These are phyloP conservation scores for Syngnathus acus DNA, from an alignment of 2,797 vertebrate genomes.

Conservation along the genomic window DNA sequence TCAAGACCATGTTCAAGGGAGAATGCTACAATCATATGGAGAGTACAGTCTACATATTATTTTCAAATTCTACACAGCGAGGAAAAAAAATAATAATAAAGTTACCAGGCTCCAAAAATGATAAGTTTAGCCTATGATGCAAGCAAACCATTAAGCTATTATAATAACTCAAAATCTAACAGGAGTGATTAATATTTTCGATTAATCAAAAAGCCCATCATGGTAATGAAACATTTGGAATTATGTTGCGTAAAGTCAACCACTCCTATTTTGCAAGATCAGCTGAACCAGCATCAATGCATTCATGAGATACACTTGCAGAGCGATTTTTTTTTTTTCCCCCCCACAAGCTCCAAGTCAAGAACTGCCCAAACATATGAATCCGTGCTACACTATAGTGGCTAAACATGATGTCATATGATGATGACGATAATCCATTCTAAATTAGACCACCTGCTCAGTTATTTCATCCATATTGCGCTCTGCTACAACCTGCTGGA, in stretches of 20 bases:
- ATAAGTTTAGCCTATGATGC: background rate
- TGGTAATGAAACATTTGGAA: background rate
- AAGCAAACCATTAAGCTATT: background rate
- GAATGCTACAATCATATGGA: background rate
- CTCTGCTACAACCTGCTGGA: conserved; percentile 48
- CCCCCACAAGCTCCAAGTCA: too few relatives aligned
- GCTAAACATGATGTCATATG: conserved; percentile 25
- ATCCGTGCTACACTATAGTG: background rate
- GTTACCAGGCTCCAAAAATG: background rate
- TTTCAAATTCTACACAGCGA: too few relatives aligned
- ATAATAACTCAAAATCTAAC: background rate
- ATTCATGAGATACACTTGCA: too few relatives aligned
- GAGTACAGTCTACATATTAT: background rate
- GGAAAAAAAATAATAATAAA: background rate
- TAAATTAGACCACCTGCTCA: conserved; percentile 53
- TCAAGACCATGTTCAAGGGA: background rate
- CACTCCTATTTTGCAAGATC: background rate
- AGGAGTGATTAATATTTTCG: background rate
- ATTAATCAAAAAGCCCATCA: background rate
- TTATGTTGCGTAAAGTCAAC: background rate
- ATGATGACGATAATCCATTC: conserved; percentile 45
- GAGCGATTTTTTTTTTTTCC: too few relatives aligned
- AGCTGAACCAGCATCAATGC: too few relatives aligned
- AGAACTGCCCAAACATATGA: background rate
- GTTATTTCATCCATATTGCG: conserved; percentile 26